Evolutionary conservation across 1,140 invertebrate species (phyloP).

Genomic region (Scaptomyza graminum): DNA sequence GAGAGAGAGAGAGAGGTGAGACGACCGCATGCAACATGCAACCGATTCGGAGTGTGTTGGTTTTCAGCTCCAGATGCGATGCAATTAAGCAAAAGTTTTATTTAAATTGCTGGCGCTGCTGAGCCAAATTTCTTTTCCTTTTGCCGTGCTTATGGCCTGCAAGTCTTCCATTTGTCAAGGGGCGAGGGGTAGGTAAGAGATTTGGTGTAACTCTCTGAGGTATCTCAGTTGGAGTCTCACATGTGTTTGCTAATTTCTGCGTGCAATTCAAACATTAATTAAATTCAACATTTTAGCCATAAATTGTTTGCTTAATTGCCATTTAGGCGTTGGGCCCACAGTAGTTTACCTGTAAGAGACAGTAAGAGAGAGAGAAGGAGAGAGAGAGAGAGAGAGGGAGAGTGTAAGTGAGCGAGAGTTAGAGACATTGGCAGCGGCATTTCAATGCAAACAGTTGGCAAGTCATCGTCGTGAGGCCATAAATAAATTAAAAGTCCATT

Average conservation of each 20-base stretch:
- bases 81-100: constrained; percentile 82
- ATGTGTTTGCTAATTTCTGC: constrained; percentile 81
- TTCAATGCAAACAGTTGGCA: constrained; percentile 64
- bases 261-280: constrained; percentile 80
- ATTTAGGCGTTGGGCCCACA: constrained; percentile 60
- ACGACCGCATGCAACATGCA: constrained; percentile 57
- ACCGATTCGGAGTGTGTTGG: constrained; percentile 27
- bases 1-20: constrained; percentile 33
- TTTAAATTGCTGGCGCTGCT: constrained; percentile 74
- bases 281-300: constrained; percentile 77
- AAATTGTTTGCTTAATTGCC: constrained; percentile 82
- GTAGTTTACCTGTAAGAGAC: neutral
- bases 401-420: neutral
- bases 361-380: neutral
- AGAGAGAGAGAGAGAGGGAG: neutral
- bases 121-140: constrained; percentile 19
- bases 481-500: constrained; percentile 79
- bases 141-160: constrained; percentile 63
- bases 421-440: constrained; percentile 38
- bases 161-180: constrained; percentile 24
- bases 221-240: constrained; percentile 46
- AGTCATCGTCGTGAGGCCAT: constrained; percentile 63
- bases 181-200: neutral
- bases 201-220: neutral
- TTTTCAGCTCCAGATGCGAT: constrained; percentile 49